These are phyloP conservation scores for Phania funesta DNA, from an alignment of 2,888 invertebrate genomes.

Conservation along the genomic window DNA sequence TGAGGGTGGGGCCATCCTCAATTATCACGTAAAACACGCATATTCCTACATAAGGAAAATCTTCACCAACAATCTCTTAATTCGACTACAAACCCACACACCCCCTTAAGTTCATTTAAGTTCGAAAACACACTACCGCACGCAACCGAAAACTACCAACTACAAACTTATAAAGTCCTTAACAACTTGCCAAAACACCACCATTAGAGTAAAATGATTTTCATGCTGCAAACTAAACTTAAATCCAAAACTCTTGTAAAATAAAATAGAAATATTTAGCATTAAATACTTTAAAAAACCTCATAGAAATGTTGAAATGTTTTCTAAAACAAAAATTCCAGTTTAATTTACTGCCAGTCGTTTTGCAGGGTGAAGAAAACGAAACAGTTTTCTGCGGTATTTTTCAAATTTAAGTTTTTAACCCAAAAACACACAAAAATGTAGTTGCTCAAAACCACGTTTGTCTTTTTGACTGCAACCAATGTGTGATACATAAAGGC, in stretches of 20 bases:
- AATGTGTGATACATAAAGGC: background rate
- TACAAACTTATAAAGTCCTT: background rate
- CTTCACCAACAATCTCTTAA: no score
- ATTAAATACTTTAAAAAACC: slow-evolving; percentile 31
- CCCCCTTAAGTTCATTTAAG: background rate
- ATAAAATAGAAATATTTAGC: slow-evolving; percentile 27
- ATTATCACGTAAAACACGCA: no score
- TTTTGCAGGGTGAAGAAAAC: background rate
- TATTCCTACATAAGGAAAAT: no score
- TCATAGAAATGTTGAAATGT: slow-evolving; percentile 8
- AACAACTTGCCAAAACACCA: background rate
- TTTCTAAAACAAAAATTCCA: background rate
- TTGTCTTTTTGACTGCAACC: slow-evolving; percentile 47
- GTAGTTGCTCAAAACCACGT: background rate
- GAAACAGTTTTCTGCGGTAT: slow-evolving; percentile 26
- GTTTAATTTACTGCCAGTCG: background rate
- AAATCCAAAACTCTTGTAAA: slow-evolving; percentile 18
- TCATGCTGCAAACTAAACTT: background rate
- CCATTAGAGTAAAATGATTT: slow-evolving; percentile 32
- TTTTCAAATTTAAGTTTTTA: slow-evolving; percentile 50
- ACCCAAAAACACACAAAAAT: slow-evolving; percentile 23
- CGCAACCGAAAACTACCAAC: background rate
- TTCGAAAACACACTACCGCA: background rate
- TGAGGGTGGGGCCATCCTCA: no score
- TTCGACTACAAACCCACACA: no score